A percentile compares a stretch with the other conserved stretches of the same genome.
These are phyloP conservation scores for Cavia porcellus DNA, from an alignment of 2,113 vertebrate genomes.

Conservation along the genomic window DNA sequence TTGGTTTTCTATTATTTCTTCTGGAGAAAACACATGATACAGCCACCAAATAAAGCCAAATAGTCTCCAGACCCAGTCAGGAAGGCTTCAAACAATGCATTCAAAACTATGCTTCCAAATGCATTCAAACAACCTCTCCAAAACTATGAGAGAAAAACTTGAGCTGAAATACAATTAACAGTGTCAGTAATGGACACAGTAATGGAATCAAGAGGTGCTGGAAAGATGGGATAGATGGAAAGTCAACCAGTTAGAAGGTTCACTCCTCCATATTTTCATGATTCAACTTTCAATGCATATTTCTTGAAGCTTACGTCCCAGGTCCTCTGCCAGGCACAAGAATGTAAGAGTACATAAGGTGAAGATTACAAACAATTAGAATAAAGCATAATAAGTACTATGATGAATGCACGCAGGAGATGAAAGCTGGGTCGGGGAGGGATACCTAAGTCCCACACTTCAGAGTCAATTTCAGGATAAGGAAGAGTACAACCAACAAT, in stretches of 20 bases:
- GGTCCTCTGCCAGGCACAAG: not conserved
- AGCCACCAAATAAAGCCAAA: not conserved
- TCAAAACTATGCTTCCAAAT: not conserved
- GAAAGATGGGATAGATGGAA: not conserved
- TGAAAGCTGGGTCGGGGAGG: not conserved
- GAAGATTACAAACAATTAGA: not conserved
- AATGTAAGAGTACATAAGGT: not conserved
- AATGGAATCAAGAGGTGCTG: not conserved
- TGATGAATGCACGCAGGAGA: not conserved
- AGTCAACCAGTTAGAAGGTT: not conserved
- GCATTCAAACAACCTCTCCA: not conserved
- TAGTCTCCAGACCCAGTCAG: not conserved
- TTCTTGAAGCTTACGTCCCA: not conserved
- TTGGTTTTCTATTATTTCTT: not conserved
- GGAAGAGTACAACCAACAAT: not conserved
- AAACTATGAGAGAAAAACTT: not conserved
- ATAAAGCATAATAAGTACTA: too few relatives aligned
- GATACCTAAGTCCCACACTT: not conserved
- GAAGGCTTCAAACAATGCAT: not conserved
- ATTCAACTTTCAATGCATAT: not conserved
- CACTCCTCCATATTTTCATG: not conserved
- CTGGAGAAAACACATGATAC: not conserved
- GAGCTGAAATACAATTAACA: not conserved
- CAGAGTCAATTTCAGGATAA: not conserved
- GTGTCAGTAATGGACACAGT: not conserved